phyloP scores from a whole-genome alignment of 2,888 invertebrate genomes.

The Dynastes grantii region DNA sequence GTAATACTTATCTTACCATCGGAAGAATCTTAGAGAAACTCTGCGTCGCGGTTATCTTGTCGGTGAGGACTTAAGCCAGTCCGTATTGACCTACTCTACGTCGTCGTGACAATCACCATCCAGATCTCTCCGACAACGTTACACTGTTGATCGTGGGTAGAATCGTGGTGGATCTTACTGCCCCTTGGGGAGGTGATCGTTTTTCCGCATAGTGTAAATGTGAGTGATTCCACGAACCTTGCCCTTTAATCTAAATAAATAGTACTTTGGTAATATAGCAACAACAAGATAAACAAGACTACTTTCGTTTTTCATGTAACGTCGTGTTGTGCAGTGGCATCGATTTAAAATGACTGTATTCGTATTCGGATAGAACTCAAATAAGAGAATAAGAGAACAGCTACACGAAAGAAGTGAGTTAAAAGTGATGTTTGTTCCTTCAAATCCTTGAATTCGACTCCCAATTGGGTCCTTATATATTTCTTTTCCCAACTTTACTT shows the following conservation, averaged over 20 bases:
- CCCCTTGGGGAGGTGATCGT: too few species aligned
- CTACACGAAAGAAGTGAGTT: not conserved
- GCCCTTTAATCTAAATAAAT: conserved; percentile 55
- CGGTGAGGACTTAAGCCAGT: conserved; percentile 26
- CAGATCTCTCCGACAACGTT: conserved; percentile 40
- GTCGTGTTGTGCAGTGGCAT: not conserved
- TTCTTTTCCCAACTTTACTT: too few species aligned
- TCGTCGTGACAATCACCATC: conserved; percentile 33
- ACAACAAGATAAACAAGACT: not conserved
- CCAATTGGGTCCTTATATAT: too few species aligned
- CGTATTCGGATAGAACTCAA: not conserved
- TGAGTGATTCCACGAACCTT: conserved; percentile 57
- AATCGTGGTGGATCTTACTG: not conserved
- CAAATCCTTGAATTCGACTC: conserved; percentile 59
- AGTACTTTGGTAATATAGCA: not conserved
- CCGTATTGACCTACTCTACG: conserved; percentile 43
- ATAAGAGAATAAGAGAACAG: not conserved
- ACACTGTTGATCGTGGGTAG: conserved; percentile 17
- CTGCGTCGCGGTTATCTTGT: conserved; percentile 32
- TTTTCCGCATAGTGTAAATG: conserved; percentile 11
- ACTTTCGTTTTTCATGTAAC: conserved; percentile 3
- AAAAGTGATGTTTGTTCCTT: conserved; percentile 23
- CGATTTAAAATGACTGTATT: not conserved
- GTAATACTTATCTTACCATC: conserved; percentile 56
- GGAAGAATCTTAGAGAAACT: conserved; percentile 51